Evolutionary conservation across 2,888 invertebrate species (phyloP).

Genomic region (Hofmannophila pseudospretella): DNA sequence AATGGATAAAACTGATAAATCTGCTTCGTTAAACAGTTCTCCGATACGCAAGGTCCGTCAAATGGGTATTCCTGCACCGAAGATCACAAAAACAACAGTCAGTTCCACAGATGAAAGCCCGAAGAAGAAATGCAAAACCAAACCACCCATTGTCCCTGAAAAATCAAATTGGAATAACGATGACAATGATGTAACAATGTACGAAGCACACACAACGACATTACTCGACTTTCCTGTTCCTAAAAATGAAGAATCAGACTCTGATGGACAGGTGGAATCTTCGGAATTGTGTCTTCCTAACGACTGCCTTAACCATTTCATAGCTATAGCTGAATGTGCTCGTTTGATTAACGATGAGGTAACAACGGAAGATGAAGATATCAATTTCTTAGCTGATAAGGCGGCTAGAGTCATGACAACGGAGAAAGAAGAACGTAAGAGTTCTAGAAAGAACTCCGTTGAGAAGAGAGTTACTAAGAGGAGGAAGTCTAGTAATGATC

Average conservation of each 20-base stretch:
- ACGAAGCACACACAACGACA: conserved; percentile 68
- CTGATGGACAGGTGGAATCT: conserved; percentile 58
- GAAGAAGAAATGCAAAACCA: conserved; percentile 55
- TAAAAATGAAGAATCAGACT: conserved; percentile 66
- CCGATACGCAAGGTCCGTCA: conserved; percentile 70
- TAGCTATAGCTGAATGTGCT: conserved; percentile 60
- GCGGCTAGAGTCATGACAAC: conserved; percentile 68
- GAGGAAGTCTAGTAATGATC: conserved; percentile 60
- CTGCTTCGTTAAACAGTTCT: conserved; percentile 66
- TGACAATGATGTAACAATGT: conserved; percentile 70
- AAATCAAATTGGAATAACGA: conserved; percentile 43
- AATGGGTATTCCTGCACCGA: conserved; percentile 49
- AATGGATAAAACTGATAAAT: conserved; percentile 65
- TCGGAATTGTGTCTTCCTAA: conserved; percentile 64
- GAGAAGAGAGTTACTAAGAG: conserved; percentile 53
- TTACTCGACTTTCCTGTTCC: conserved; percentile 51
- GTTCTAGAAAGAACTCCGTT: conserved; percentile 36
- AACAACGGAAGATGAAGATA: conserved; percentile 55
- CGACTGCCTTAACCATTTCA: conserved; percentile 67
- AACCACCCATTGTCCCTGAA: conserved; percentile 42
- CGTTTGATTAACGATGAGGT: conserved; percentile 43
- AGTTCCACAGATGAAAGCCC: conserved; percentile 61
- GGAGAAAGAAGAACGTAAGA: conserved; percentile 43
- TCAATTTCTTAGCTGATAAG: conserved; percentile 61
- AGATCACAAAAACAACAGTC: conserved; percentile 41